Evolutionary conservation across 1,140 invertebrate genomes (phyloP).

Genomic region (Drosophila dunni): DNA sequence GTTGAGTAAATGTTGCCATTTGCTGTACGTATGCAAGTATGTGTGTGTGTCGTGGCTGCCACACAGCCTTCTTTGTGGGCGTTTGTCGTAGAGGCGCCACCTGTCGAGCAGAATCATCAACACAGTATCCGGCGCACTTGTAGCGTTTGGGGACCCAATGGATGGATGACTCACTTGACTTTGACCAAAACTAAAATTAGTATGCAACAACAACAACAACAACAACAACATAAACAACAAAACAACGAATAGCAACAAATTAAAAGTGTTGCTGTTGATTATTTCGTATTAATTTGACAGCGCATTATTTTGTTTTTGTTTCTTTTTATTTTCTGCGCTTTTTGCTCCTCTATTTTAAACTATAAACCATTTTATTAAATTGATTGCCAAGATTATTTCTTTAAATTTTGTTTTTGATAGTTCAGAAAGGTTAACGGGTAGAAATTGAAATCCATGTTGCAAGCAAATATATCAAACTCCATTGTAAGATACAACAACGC

Average conservation of each 20-base stretch:
- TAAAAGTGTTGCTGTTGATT: slow-evolving; percentile 43
- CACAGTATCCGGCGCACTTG: slow-evolving; percentile 28
- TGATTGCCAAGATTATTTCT: slow-evolving; percentile 33
- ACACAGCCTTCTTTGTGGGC: slow-evolving; percentile 39
- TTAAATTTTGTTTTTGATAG: slow-evolving; percentile 14
- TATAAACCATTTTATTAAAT: slow-evolving; percentile 11
- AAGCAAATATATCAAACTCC: not conserved
- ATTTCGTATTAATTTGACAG: slow-evolving; percentile 57
- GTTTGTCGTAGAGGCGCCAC: slow-evolving; percentile 44
- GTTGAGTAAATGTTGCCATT: slow-evolving; percentile 74
- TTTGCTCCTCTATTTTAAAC: slow-evolving; percentile 25
- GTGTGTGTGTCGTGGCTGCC: slow-evolving; percentile 4
- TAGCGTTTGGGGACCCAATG: slow-evolving; percentile 36
- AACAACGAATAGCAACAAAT: slow-evolving; percentile 48
- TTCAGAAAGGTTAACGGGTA: slow-evolving; percentile 50
- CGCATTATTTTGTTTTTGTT: slow-evolving; percentile 20
- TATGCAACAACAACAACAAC: slow-evolving; percentile 52
- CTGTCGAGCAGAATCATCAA: slow-evolving; percentile 34
- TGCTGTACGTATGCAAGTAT: slow-evolving; percentile 42
- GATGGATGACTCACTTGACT: slow-evolving; percentile 70
- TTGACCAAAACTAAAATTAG: slow-evolving; percentile 83
- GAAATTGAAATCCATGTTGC: slow-evolving; percentile 18
- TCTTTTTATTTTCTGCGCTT: slow-evolving; percentile 10
- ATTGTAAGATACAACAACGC: slow-evolving; percentile 7
- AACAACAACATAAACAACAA: slow-evolving; percentile 31